These are phyloP conservation scores for Nothura maculosa DNA, from an alignment of 2,797 vertebrate species.

Conservation along the genomic window DNA sequence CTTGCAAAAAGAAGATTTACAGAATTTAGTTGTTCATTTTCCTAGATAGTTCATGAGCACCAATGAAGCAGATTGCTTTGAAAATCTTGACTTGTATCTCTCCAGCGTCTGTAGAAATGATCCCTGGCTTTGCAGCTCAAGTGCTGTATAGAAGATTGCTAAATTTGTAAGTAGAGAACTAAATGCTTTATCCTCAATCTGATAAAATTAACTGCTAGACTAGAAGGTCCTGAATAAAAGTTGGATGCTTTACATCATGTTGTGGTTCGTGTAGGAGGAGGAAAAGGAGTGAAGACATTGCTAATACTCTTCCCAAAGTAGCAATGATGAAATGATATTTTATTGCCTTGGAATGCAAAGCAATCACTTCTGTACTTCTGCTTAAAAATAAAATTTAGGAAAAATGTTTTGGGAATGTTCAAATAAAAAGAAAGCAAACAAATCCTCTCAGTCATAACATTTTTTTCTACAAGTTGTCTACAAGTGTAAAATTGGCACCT, in stretches of 20 bases:
- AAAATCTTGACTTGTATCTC: neutral
- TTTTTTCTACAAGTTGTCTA: neutral
- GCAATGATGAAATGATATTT: neutral
- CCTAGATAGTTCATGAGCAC: neutral
- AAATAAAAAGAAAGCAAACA: neutral
- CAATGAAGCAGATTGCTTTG: neutral
- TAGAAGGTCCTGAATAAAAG: neutral
- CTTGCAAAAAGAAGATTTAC: conserved; percentile 7
- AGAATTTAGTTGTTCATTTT: neutral
- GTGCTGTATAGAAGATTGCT: neutral
- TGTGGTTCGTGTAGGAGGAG: neutral
- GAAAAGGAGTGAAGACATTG: neutral
- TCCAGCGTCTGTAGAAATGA: neutral
- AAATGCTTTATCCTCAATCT: neutral
- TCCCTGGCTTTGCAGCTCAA: neutral
- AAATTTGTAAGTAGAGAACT: neutral
- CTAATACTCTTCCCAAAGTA: neutral
- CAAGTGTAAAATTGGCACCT: neutral
- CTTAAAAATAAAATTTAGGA: neutral
- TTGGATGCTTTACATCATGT: neutral
- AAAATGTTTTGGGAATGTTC: neutral
- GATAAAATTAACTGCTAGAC: neutral
- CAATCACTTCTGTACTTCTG: neutral
- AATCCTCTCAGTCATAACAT: neutral
- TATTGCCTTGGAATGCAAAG: neutral